These are phyloP conservation scores for Petrolisthes cinctipes DNA, from an alignment of 2,888 invertebrate species.

Conservation along the genomic window DNA sequence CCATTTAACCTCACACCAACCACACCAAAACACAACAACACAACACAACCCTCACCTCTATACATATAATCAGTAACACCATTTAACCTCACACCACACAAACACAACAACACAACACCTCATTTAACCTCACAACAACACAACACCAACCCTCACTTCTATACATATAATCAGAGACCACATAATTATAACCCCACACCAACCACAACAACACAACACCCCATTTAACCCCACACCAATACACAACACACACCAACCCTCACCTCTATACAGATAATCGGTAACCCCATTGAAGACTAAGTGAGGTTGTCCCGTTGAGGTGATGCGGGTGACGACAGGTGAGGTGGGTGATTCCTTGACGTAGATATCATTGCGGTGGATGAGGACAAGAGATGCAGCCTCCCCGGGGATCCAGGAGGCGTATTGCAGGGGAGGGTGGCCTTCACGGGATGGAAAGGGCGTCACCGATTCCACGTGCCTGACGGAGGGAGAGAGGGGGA, in stretches of 20 bases:
- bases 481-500: background rate
- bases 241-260: background rate
- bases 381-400: slow-evolving; percentile 51
- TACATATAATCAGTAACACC: background rate
- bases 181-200: background rate
- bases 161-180: background rate
- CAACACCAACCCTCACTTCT: background rate
- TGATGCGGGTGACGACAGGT: slow-evolving; percentile 58
- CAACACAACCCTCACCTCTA: background rate
- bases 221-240: background rate
- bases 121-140: background rate
- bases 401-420: slow-evolving; percentile 58
- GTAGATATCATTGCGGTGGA: slow-evolving; percentile 61
- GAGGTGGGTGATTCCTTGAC: slow-evolving; percentile 54
- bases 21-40: too few relatives aligned
- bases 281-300: slow-evolving; percentile 61
- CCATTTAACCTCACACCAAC: too few relatives aligned
- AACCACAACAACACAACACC: background rate
- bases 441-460: slow-evolving; percentile 54
- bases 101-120: background rate
- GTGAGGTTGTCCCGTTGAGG: slow-evolving; percentile 47
- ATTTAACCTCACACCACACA: background rate
- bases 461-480: slow-evolving; percentile 62
- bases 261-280: slow-evolving; percentile 62
- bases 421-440: slow-evolving; percentile 54